Evolutionary conservation across 2,113 vertebrate species (phyloP).

Genomic region (Sebastes fasciatus): DNA sequence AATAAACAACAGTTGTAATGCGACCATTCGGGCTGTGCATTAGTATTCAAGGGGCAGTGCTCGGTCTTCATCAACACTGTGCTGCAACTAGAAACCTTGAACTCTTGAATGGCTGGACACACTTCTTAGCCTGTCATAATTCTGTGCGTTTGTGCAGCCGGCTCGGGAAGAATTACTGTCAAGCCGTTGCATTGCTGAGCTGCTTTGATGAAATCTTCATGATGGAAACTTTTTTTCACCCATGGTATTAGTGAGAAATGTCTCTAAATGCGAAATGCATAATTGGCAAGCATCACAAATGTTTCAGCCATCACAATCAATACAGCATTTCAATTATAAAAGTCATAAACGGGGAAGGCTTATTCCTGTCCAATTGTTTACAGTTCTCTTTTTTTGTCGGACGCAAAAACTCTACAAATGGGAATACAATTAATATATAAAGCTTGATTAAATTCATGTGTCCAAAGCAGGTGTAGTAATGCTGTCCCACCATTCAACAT

Average conservation of each 20-base stretch:
- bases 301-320: slow-evolving; percentile 38
- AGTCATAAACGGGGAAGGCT: slow-evolving; percentile 40
- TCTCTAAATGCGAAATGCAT: slow-evolving; percentile 41
- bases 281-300: slow-evolving; percentile 22
- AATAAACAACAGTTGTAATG: slow-evolving; percentile 3
- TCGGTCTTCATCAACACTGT: slow-evolving; percentile 1
- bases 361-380: slow-evolving; percentile 34
- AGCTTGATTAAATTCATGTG: slow-evolving; percentile 30
- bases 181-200: slow-evolving; percentile 19
- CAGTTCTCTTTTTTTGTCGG: not conserved
- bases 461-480: slow-evolving; percentile 44
- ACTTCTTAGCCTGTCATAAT: slow-evolving; percentile 28
- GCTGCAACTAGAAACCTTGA: slow-evolving; percentile 34
- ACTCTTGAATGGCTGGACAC: slow-evolving; percentile 27
- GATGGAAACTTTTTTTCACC: slow-evolving; percentile 37
- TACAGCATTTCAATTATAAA: slow-evolving; percentile 12
- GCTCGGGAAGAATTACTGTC: slow-evolving; percentile 34
- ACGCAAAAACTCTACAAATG: slow-evolving; percentile 12
- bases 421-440: slow-evolving; percentile 34
- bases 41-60: slow-evolving; percentile 34
- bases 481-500: slow-evolving; percentile 34
- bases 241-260: slow-evolving; percentile 37
- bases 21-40: slow-evolving; percentile 10
- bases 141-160: slow-evolving; percentile 27
- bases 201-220: slow-evolving; percentile 46